These are phyloP conservation scores for Pachyseris speciosa DNA, from an alignment of 64 coral and sea anemone genomes.

Conservation along the genomic window DNA sequence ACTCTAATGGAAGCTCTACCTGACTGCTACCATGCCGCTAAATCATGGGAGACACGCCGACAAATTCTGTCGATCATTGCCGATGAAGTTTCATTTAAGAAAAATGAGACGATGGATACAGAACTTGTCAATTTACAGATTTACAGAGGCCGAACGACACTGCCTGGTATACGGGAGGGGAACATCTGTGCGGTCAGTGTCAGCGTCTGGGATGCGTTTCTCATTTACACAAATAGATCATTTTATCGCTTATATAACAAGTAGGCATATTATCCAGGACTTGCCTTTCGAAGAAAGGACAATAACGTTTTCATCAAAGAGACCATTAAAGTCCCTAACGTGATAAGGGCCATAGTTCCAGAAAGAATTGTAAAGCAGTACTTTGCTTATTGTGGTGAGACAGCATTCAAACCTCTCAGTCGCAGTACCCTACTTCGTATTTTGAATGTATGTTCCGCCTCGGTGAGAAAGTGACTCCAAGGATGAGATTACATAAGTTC, in stretches of 20 bases:
- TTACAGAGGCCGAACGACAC: constrained; percentile 2
- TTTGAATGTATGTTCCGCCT: background rate
- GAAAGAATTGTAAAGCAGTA: background rate
- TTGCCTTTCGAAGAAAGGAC: constrained; percentile 6
- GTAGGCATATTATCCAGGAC: background rate
- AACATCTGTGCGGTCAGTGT: background rate
- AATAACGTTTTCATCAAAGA: background rate
- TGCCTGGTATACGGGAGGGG: constrained; percentile 1
- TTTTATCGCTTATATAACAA: constrained; percentile 23
- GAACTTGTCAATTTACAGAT: background rate
- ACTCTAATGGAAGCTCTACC: background rate
- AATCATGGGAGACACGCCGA: background rate
- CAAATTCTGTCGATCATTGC: constrained; percentile 21
- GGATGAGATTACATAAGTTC: background rate
- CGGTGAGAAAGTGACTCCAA: background rate
- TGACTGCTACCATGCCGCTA: constrained; percentile 20
- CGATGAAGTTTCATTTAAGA: background rate
- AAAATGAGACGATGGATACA: background rate
- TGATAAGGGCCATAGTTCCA: background rate
- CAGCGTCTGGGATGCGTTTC: background rate
- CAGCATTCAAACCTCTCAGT: background rate
- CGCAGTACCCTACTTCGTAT: background rate
- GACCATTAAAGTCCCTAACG: background rate
- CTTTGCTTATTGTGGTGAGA: background rate
- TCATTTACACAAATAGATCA: background rate